Conservation (phyloP, 2,888 invertebrate genomes). For the Nymphalis polychloros region DNA sequence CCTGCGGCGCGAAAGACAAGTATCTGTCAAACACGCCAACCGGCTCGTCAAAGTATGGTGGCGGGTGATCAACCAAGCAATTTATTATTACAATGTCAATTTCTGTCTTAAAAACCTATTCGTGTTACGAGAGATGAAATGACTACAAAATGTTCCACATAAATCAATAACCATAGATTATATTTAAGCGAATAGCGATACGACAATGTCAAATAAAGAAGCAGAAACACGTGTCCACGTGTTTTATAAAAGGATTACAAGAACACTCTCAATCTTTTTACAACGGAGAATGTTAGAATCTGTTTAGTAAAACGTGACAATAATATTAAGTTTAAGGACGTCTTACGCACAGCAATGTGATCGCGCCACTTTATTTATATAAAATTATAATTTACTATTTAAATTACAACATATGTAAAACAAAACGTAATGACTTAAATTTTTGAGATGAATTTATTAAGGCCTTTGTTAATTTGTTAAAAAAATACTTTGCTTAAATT, state of each 20-base stretch:
- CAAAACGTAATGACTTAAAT: no score
- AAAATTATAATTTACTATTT: not conserved
- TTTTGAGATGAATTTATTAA: no score
- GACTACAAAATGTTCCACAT: no score
- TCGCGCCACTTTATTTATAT: not conserved
- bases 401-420: no score
- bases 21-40: no score
- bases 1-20: no score
- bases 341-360: not conserved
- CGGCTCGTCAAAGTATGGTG: no score
- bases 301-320: constrained; percentile 23
- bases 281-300: constrained; percentile 10
- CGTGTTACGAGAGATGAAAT: no score
- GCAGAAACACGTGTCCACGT: constrained; percentile 27
- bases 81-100: no score
- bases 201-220: constrained; percentile 7
- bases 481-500: not conserved
- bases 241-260: constrained; percentile 29
- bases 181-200: not conserved
- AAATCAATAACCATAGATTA: not conserved
- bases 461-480: not conserved
- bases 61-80: no score
- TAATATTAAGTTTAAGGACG: not conserved
- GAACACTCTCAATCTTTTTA: constrained; percentile 17
- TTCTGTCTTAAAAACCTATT: no score